Evolutionary conservation across 2,113 vertebrate genomes (phyloP).

Genomic region (Pollimyrus isidori): DNA sequence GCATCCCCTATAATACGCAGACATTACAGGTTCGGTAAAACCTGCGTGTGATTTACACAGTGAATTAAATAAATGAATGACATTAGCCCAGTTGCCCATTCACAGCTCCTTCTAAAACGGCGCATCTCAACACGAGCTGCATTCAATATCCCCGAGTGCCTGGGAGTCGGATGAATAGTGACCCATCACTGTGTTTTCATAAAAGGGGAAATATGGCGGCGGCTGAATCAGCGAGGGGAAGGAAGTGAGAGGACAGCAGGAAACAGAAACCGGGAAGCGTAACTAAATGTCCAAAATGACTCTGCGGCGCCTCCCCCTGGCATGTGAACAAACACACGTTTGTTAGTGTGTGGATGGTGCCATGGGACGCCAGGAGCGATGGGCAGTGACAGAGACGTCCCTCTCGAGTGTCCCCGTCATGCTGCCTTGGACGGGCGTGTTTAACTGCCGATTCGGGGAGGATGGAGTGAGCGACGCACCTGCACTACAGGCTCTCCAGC

Average conservation of each 20-base stretch:
- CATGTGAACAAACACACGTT: too few relatives aligned
- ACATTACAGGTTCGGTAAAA: neutral
- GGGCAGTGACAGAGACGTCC: neutral
- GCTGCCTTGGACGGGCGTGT: neutral
- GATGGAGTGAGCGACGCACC: neutral
- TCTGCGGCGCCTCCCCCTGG: neutral
- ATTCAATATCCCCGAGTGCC: conserved; percentile 24
- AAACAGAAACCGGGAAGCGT: neutral
- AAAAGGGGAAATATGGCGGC: neutral
- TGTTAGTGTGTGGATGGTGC: neutral
- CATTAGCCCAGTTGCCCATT: neutral
- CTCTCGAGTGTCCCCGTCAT: neutral
- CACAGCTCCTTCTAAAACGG: conserved; percentile 6
- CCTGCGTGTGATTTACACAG: neutral
- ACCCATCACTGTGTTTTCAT: conserved; percentile 13
- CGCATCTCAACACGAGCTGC: conserved; percentile 19
- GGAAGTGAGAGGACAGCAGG: too few relatives aligned
- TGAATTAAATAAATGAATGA: conserved; percentile 15
- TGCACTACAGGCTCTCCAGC: neutral
- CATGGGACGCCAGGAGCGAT: neutral
- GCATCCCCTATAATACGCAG: neutral
- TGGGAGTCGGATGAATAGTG: conserved; percentile 5
- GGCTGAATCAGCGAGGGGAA: neutral
- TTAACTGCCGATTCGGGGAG: neutral
- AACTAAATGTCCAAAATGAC: neutral